A percentile compares a stretch with the other conserved stretches of the same genome.
phyloP scores from a whole-genome alignment of 1,140 invertebrate species.

The Agrypnia vestita region DNA sequence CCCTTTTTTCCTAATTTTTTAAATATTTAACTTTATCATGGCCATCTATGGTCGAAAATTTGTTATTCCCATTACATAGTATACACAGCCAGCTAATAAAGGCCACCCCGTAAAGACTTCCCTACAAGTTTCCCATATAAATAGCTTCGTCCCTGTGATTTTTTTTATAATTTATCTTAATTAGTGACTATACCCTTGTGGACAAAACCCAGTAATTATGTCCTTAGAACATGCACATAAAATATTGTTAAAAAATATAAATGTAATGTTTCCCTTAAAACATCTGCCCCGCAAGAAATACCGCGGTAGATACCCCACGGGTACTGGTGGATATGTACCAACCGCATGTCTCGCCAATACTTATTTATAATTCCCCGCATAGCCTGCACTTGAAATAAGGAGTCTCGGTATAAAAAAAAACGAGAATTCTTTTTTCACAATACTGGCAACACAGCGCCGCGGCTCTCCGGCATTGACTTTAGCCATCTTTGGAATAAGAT shows the following conservation, averaged over 20 bases:
- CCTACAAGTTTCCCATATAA: too few relatives aligned
- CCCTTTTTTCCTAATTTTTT: too few relatives aligned
- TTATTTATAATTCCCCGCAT: constrained; percentile 60
- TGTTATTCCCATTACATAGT: too few relatives aligned
- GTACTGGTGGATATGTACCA: constrained; percentile 45
- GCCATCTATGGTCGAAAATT: too few relatives aligned
- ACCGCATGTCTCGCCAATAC: constrained; percentile 59
- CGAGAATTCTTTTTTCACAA: constrained; percentile 53
- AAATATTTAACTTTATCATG: too few relatives aligned
- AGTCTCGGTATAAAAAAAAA: constrained; percentile 55
- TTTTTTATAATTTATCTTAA: too few relatives aligned
- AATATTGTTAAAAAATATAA: not conserved
- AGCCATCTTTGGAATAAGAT: constrained; percentile 23
- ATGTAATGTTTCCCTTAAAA: not conserved
- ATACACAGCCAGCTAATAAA: too few relatives aligned
- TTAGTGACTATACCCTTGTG: too few relatives aligned
- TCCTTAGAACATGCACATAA: too few relatives aligned
- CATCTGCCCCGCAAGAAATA: constrained; percentile 4
- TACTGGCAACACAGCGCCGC: constrained; percentile 51
- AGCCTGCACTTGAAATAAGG: constrained; percentile 60
- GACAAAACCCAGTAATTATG: too few relatives aligned
- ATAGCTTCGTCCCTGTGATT: too few relatives aligned
- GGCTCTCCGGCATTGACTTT: not conserved
- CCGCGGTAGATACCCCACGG: not conserved
- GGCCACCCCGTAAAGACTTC: too few relatives aligned